Evolutionary conservation across 2,888 invertebrate species (phyloP), one percentile per base, ranked within the genome.

Genomic region (Yponomeuta malinellus): DNA sequence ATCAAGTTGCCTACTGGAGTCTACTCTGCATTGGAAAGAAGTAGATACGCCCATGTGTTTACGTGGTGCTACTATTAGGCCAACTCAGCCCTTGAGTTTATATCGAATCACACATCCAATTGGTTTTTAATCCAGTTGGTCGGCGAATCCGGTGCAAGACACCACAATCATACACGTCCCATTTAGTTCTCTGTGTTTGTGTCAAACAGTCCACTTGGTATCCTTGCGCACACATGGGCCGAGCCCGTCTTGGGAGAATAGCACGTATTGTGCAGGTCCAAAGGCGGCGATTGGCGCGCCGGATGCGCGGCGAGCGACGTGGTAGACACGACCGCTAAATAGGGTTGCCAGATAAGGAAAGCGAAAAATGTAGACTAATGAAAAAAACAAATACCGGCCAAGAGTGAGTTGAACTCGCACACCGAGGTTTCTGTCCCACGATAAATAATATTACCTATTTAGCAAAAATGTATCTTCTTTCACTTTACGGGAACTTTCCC

Each of bases 201-300:
- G 70, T 63, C 43, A 48, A 70, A 70, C 65, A 23, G 70, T 70
- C 70, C 70, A 33, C 65, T 65, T 31, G 66, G 64, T 43, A 8
- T 64, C 52, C 65, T 43, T 63, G 65, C 23, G 43, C 48, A 43
- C 29, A 66, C 48, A 48, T 37, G 31, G 52, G 64, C 68, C 3
- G 12, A 15, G 5, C 12, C 12, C 15, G 15, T 15, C 15, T 15
- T 4, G 52, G 52, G 52, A 59, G 15, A 59, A 59, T 59, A 15
- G 52, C 12, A 15, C 52, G 12, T 59, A 3, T 12, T 15, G 52
- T 15, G 6, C 3, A 15, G 52, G 52, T 59, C 8, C 15, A 12
- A 59, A 59, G 52, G 52, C 12, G 52, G 15, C 4, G 52, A 59
- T 59, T 59, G 52, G 52, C 12, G 15, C 15, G 52, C 3, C 52